Evolutionary conservation across 2,113 vertebrate genomes (phyloP).

Genomic region (Brachypteracias leptosomus): DNA sequence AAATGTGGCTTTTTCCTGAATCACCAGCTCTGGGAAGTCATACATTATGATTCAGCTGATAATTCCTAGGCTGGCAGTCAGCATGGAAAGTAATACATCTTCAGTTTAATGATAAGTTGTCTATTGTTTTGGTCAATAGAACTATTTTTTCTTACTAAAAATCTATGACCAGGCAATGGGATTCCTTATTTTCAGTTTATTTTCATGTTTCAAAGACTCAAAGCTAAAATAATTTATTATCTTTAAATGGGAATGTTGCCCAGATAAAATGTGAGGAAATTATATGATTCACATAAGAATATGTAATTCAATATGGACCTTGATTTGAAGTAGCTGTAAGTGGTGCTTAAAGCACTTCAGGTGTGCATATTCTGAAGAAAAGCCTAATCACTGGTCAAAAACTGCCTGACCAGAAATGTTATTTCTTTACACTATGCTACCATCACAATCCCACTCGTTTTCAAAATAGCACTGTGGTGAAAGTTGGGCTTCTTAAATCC

Average conservation of each 20-base stretch:
- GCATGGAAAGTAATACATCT: not conserved
- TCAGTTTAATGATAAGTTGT: not conserved
- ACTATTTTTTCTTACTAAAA: not conserved
- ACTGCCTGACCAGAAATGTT: not conserved
- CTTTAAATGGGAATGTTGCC: not conserved
- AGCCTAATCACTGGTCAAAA: not conserved
- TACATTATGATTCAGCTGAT: not conserved
- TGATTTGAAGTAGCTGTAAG: not conserved
- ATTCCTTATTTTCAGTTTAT: not conserved
- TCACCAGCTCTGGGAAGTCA: not conserved
- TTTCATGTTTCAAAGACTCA: not conserved
- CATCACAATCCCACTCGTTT: not conserved
- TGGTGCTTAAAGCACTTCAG: not conserved
- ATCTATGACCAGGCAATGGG: not conserved
- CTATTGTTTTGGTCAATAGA: not conserved
- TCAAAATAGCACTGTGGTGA: not conserved
- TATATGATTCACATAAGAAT: not conserved
- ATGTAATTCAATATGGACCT: not conserved
- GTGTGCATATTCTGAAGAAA: not conserved
- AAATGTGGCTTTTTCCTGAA: not conserved
- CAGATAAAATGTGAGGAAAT: not conserved
- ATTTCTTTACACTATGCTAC: not conserved
- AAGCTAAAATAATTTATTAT: not conserved
- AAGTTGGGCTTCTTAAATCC: not conserved
- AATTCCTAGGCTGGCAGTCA: not conserved